Base-by-base conservation (phyloP, 2,113 vertebrate species). In the Ammodytes marinus region DNA sequence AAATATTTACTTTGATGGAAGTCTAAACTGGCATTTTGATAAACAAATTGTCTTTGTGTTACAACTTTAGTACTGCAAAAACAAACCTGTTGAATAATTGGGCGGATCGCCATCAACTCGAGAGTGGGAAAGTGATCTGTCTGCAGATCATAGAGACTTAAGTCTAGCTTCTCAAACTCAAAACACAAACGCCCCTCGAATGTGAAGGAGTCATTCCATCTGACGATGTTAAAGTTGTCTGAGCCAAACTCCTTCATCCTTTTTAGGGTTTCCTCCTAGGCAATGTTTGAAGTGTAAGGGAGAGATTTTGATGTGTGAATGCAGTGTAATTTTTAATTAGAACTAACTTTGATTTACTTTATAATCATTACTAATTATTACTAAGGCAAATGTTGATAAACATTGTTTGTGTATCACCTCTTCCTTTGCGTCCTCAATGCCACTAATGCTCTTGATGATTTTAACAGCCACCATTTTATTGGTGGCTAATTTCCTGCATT, bases 401-500 rank as follows among this genome's bases (percentile, higher is more conserved):
- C 4, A 42, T 0, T 5, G 47, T 45, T 10, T 11, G 17, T 37
- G 46, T 7, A 3, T 2, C 9, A 69, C 72, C 72, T 75, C 65
- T 0, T 45, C 0, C 13, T 71, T 11, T 46, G 68, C 67, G 0
- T 39, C 45, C 12, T 27, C n/a, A 15, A n/a, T 42, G 8, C 1
- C 0, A 0, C 0, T 0, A 0, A 2, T 1, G 4, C 0, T 13
- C 19, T 15, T 64, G 0, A 49, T 0, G 37, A 80, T 43, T 37
- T 85, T 80, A 2, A 84, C 0, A 40, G 77, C 82, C 67, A 85
- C 66, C 0, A 5, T 75, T 65, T 85, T 46, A 8, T 53, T 65
- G 15, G 70, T 75, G 66, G 50, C 6, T 15, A 40, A 1, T 2
- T 57, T 75, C 4, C 1, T 45, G 53, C 72, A 76, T 7, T 66